Evolutionary conservation across 2,888 invertebrate species (phyloP), one percentile per base, ranked within the genome.

Genomic region (Lasioglossum zephyrum): DNA sequence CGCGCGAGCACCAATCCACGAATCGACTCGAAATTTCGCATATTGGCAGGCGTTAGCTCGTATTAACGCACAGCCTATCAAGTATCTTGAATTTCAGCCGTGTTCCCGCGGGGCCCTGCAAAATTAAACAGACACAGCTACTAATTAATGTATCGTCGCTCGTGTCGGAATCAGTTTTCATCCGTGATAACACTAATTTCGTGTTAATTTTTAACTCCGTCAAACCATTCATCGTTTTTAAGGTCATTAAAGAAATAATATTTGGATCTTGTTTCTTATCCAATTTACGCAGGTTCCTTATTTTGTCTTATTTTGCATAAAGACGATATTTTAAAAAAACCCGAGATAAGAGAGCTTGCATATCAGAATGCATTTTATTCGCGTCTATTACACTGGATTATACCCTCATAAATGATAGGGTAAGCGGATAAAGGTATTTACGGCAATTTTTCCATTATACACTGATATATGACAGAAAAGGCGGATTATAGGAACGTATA

Each of bases 391-490:
- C 22, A 63, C 22, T n/a, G 49, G 85, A 83, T 89, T 82, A 81
- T 74, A 53, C 22, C 69, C 41, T 57, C 60, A 75, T 36, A 72
- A 82, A 85, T 47, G 73, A 81, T 77, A 3, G 74, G 73, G 36
- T 47, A 70, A 74, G 41, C 76, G 73, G 66, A 72, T 80, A 18
- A 85, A 76, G 78, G 47, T 81, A 81, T 85, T 85, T 78, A 70
- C 44, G 73, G 63, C 57, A 85, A 69, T 70, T 86, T 81, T 86
- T 86, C 78, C 81, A 81, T 86, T 85, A 86, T 47, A 73, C 47
- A 36, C 66, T 36, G 63, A 72, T 60, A 18, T 9, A 31, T 60
- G 69, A 66, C 53, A 77, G 57, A 79, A 76, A 77, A 53, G 44
- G 9, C 18, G 41, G 70, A 39, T 70, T 77, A 60, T 69, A 69